Percentiles rank a stretch among this genome's conserved stretches.
phyloP scores from a whole-genome alignment of 2,888 invertebrate species.

The Elegia similella region DNA sequence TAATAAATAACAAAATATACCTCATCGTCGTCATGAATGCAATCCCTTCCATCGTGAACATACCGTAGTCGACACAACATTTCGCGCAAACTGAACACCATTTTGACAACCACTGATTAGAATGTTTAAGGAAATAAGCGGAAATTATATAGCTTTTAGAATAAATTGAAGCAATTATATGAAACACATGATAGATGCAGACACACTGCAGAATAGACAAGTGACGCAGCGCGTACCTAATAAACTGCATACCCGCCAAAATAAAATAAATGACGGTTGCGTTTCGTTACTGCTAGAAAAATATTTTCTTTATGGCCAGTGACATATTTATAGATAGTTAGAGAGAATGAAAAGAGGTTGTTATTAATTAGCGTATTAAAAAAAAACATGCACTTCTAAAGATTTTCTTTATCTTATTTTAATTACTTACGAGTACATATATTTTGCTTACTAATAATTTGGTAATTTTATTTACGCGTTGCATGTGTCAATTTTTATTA shows the following conservation, averaged over 20 bases:
- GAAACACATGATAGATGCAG: constrained; percentile 33
- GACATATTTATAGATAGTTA: not conserved
- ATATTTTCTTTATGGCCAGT: constrained; percentile 2
- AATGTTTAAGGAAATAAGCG: constrained; percentile 22
- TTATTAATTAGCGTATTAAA: no score
- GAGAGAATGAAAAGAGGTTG: not conserved
- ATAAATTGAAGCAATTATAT: constrained; percentile 16
- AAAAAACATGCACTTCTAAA: no score
- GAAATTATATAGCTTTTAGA: constrained; percentile 5
- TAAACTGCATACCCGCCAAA: constrained; percentile 26
- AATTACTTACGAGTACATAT: no score
- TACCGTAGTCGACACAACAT: constrained; percentile 64
- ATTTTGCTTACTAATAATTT: no score
- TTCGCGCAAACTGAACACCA: constrained; percentile 66
- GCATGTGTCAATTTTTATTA: no score
- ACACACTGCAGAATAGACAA: constrained; percentile 26
- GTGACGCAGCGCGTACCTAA: constrained; percentile 20
- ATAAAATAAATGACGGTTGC: constrained; percentile 28
- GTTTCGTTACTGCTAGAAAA: not conserved
- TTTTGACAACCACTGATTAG: not conserved
- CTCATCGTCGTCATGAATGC: constrained; percentile 42
- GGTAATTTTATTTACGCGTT: no score
- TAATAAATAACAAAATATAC: constrained; percentile 33
- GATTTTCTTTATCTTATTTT: no score
- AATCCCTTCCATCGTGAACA: constrained; percentile 60